These are phyloP conservation scores for Falcunculus frontatus DNA, from an alignment of 2,113 vertebrate species.

Conservation along the genomic window DNA sequence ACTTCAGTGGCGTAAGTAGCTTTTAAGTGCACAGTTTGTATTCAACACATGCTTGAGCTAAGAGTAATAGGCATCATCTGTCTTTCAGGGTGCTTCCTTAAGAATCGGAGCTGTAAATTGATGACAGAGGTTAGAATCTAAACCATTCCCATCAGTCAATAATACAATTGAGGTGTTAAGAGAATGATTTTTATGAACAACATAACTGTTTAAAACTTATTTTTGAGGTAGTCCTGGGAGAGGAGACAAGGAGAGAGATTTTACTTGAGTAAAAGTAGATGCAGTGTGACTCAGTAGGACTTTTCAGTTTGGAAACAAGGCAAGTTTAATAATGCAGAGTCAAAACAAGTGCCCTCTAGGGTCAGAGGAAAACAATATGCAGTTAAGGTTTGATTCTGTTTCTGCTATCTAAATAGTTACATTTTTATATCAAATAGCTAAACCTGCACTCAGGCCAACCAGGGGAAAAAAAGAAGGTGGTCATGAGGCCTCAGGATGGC, in stretches of 20 bases:
- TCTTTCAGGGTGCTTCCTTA: not conserved
- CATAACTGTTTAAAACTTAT: not conserved
- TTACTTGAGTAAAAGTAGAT: not conserved
- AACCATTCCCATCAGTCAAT: not conserved
- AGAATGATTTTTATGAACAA: not conserved
- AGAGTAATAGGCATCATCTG: not conserved
- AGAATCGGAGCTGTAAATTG: not conserved
- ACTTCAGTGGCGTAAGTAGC: not conserved
- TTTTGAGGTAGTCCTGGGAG: not conserved
- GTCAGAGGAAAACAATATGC: not conserved
- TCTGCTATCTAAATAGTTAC: not conserved
- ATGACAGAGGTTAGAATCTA: not conserved
- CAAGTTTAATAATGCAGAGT: not conserved
- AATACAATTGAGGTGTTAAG: not conserved
- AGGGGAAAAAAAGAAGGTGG: not conserved
- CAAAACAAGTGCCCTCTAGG: not conserved
- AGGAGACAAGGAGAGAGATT: not conserved
- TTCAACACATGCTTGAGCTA: not conserved
- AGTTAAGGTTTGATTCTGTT: not conserved
- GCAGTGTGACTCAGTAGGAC: not conserved
- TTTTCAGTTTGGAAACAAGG: not conserved
- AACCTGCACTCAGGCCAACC: not conserved
- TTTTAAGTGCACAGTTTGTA: not conserved
- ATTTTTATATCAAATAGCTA: not conserved
- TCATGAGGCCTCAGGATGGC: not conserved